phyloP scores from a whole-genome alignment of 2,888 invertebrate species.

The Amphipyra tragopoginis region DNA sequence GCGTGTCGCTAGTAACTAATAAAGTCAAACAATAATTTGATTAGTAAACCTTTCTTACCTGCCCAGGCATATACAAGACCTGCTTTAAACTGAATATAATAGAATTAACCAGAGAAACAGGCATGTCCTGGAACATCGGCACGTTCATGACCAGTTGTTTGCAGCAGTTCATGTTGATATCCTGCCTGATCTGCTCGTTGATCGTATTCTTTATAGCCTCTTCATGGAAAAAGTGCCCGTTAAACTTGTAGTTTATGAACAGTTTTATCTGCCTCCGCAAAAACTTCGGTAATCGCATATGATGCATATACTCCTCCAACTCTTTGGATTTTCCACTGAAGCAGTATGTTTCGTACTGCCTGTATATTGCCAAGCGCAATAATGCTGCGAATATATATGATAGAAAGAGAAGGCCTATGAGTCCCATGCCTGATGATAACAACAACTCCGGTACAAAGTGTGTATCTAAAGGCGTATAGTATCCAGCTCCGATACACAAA shows the following conservation, averaged over 20 bases:
- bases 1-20: too few relatives aligned
- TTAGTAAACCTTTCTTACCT: constrained; percentile 66
- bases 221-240: constrained; percentile 75
- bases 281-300: constrained; percentile 66
- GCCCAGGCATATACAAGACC: constrained; percentile 90
- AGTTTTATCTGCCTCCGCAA: constrained; percentile 71
- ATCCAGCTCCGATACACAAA: constrained; percentile 71
- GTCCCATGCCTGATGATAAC: constrained; percentile 62
- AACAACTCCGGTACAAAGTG: constrained; percentile 66
- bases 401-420: constrained; percentile 69
- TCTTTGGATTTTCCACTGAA: constrained; percentile 70
- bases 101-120: constrained; percentile 82
- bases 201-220: constrained; percentile 70
- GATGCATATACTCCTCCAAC: constrained; percentile 70
- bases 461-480: constrained; percentile 61
- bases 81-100: constrained; percentile 87
- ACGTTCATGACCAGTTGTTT: constrained; percentile 88
- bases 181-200: constrained; percentile 84
- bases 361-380: constrained; percentile 69
- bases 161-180: constrained; percentile 89
- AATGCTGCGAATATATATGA: constrained; percentile 66
- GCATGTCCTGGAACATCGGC: constrained; percentile 87
- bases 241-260: constrained; percentile 75
- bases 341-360: constrained; percentile 63
- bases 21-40: neutral